Conservation (phyloP, 2,113 vertebrate species). For the Gopherus evgoodei region DNA sequence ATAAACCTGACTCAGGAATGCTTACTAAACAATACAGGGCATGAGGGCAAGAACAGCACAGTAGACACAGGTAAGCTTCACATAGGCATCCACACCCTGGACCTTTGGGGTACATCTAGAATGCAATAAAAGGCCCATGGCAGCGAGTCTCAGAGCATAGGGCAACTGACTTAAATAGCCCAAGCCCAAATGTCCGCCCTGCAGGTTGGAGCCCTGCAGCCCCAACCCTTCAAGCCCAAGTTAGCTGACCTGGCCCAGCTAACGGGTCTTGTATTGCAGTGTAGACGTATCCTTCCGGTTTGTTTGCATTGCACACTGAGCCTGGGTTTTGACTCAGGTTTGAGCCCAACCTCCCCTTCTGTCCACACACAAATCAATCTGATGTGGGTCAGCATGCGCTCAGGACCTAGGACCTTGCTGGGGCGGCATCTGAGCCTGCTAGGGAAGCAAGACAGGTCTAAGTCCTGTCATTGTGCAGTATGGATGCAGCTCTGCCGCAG, state of each 20-base stretch:
- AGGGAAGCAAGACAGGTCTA: background rate
- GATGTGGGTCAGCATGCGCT: background rate
- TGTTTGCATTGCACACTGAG: background rate
- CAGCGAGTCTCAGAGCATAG: background rate
- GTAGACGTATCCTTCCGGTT: background rate
- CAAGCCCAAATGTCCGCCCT: too few relatives aligned
- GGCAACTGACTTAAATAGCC: background rate
- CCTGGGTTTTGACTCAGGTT: too few relatives aligned
- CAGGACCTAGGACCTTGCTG: background rate
- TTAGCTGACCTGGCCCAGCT: background rate
- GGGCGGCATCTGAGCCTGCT: background rate
- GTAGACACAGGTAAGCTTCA: constrained; percentile 6
- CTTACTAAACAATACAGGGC: background rate
- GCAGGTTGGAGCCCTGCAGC: too few relatives aligned
- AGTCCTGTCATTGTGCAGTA: background rate
- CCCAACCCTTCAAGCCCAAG: background rate
- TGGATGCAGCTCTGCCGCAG: background rate
- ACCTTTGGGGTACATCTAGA: background rate
- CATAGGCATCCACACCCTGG: constrained; percentile 9
- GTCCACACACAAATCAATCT: background rate
- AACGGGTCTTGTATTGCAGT: background rate
- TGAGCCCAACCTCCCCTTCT: background rate
- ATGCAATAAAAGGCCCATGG: background rate
- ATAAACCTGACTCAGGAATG: background rate
- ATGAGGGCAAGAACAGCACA: constrained; percentile 16